Evolutionary conservation across 1,140 invertebrate genomes (phyloP).

Genomic region (Trialeurodes vaporariorum): DNA sequence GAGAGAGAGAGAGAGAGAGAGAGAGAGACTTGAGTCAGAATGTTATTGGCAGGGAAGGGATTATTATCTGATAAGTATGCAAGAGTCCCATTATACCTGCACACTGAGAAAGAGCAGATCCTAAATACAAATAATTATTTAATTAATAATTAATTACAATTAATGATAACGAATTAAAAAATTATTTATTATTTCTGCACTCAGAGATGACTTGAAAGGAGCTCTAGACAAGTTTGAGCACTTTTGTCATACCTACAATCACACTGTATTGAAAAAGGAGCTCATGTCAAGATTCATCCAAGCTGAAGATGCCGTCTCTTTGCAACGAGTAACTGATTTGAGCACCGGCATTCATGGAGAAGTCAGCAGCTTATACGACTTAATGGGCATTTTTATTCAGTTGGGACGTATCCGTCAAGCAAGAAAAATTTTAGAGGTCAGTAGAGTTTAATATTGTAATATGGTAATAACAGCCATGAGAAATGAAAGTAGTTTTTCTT

Average conservation of each 20-base stretch:
- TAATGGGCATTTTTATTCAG: slow-evolving; percentile 68
- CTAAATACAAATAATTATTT: slow-evolving; percentile 9
- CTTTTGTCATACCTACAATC: slow-evolving; percentile 46
- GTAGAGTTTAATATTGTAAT: slow-evolving; percentile 4
- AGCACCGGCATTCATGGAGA: slow-evolving; percentile 64
- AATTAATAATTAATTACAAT: neutral
- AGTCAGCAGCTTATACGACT: slow-evolving; percentile 66
- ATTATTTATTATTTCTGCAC: neutral
- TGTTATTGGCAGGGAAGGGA: neutral
- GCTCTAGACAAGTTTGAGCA: slow-evolving; percentile 57
- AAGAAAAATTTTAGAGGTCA: slow-evolving; percentile 60
- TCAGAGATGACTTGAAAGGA: slow-evolving; percentile 44
- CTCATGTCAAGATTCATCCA: slow-evolving; percentile 56
- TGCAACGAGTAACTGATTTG: slow-evolving; percentile 67
- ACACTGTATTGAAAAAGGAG: slow-evolving; percentile 57
- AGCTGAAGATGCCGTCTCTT: slow-evolving; percentile 56
- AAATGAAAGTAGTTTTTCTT: too few species aligned
- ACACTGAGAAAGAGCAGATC: too few species aligned
- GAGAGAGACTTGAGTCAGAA: neutral
- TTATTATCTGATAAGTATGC: too few species aligned
- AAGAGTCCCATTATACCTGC: too few species aligned
- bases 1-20: neutral
- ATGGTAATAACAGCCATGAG: too few species aligned
- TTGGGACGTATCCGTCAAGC: slow-evolving; percentile 62
- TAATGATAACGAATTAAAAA: neutral